phyloP scores from a whole-genome alignment of 2,113 vertebrate species.

The Gila orcuttii region DNA sequence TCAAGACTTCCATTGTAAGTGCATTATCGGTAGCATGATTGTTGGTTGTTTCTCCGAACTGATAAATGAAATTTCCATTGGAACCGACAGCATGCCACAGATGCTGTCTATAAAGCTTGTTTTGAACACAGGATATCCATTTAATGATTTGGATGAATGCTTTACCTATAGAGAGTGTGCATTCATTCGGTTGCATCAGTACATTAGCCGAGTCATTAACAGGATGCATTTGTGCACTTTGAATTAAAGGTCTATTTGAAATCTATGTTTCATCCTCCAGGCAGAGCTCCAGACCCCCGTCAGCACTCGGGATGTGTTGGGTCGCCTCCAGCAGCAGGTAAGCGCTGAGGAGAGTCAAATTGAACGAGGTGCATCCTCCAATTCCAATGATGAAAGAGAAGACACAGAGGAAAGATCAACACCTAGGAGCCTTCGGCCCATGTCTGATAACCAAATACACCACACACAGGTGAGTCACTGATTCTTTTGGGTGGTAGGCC shows the following conservation, averaged over 20 bases:
- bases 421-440: neutral
- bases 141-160: conserved; percentile 9
- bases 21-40: neutral
- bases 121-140: neutral
- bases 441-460: conserved; percentile 13
- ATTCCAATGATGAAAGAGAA: neutral
- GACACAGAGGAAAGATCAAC: neutral
- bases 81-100: neutral
- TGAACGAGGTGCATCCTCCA: neutral
- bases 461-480: conserved; percentile 33
- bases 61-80: neutral
- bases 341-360: conserved; percentile 31
- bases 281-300: conserved; percentile 70
- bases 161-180: neutral
- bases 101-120: neutral
- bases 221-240: conserved; percentile 15
- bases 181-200: conserved; percentile 1
- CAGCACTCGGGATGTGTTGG: conserved; percentile 71
- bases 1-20: neutral
- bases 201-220: conserved; percentile 7
- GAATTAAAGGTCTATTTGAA: conserved; percentile 26
- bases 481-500: neutral
- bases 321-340: conserved; percentile 70
- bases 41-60: neutral
- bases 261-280: conserved; percentile 9